Evolutionary conservation across 2,797 vertebrate genomes (phyloP).

Genomic region (Perodicticus potto): DNA sequence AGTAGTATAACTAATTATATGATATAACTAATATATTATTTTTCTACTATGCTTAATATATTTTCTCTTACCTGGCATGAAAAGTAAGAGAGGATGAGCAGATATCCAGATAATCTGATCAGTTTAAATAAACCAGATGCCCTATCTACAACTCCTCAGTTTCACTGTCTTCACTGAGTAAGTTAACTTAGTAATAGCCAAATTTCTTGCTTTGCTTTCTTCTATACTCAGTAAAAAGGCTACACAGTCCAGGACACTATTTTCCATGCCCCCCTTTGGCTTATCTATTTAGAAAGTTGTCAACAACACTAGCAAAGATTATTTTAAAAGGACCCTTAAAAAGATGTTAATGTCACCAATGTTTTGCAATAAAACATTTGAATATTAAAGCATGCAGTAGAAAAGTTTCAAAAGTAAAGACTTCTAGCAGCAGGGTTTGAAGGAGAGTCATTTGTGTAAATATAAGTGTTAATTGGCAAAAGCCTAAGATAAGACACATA

Average conservation of each 20-base stretch:
- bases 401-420: constrained; percentile 14
- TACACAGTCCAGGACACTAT: background rate
- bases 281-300: background rate
- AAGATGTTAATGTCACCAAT: background rate
- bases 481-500: background rate
- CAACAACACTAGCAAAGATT: background rate
- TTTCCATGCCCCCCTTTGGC: background rate
- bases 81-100: background rate
- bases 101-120: background rate
- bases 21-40: background rate
- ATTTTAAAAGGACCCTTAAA: background rate
- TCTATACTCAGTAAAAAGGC: background rate
- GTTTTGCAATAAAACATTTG: background rate
- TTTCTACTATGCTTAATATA: background rate
- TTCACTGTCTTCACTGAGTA: background rate
- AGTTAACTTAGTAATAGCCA: background rate
- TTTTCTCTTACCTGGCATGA: background rate
- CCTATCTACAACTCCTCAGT: background rate
- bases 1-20: background rate
- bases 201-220: constrained; percentile 1
- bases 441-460: background rate
- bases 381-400: constrained; percentile 33
- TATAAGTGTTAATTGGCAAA: background rate
- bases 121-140: background rate
- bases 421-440: background rate